These are phyloP conservation scores for Delichon dasypus DNA, from an alignment of 2,797 vertebrate genomes.

Conservation along the genomic window DNA sequence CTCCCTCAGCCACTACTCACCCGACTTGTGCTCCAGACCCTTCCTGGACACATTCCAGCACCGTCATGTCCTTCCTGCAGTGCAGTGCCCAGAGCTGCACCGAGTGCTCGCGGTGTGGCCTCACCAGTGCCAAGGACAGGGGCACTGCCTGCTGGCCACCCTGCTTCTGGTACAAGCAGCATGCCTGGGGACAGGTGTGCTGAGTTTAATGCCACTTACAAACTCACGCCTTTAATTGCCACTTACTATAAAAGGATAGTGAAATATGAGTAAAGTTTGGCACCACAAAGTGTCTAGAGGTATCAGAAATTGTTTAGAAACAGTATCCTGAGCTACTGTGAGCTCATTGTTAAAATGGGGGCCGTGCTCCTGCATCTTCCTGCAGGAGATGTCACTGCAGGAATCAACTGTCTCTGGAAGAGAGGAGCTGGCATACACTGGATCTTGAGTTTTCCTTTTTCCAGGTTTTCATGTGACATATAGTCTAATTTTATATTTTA, in stretches of 20 bases:
- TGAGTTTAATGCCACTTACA: not conserved
- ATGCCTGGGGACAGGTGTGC: not conserved
- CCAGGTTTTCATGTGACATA: not conserved
- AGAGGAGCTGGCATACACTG: not conserved
- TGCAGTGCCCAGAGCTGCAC: not conserved
- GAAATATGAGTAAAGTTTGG: not conserved
- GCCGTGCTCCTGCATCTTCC: not conserved
- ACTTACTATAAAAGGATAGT: not conserved
- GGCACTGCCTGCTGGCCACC: not conserved
- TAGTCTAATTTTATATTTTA: not conserved
- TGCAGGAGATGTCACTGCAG: not conserved
- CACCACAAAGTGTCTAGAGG: not conserved
- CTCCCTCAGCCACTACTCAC: not conserved
- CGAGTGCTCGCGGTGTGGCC: not conserved
- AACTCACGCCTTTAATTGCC: not conserved
- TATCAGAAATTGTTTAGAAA: not conserved
- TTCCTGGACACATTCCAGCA: not conserved
- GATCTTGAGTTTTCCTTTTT: not conserved
- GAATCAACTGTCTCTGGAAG: not conserved
- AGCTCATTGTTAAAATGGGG: fast-evolving
- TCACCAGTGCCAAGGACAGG: not conserved
- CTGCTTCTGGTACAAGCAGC: not conserved
- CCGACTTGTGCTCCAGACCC: not conserved
- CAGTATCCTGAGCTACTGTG: not conserved
- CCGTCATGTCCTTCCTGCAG: not conserved